phyloP scores from a whole-genome alignment of 2,113 vertebrate genomes.

The Carollia perspicillata region DNA sequence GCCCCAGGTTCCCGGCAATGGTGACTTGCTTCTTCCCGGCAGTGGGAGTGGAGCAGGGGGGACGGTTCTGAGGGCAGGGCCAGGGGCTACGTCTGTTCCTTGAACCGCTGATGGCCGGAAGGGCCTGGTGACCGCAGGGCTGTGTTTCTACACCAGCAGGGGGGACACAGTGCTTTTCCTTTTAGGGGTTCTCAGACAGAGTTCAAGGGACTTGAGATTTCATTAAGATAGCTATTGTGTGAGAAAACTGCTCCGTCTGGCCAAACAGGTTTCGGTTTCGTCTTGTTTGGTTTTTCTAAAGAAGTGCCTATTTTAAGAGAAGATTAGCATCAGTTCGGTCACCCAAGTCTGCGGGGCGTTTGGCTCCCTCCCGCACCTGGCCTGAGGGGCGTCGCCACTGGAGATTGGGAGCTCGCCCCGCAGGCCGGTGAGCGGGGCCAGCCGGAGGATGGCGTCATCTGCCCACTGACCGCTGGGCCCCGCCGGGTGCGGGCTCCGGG shows the following conservation, averaged over 20 bases:
- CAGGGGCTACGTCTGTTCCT: neutral
- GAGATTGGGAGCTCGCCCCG: no score
- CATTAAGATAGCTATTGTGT: slow-evolving; percentile 54
- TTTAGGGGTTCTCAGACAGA: slow-evolving; percentile 47
- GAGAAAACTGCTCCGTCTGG: slow-evolving; percentile 44
- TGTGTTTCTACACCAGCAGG: neutral
- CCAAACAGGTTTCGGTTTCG: neutral
- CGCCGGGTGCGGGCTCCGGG: neutral
- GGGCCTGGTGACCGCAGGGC: neutral
- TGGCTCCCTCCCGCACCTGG: neutral
- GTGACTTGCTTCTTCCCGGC: neutral
- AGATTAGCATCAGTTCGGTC: neutral
- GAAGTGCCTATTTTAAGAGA: neutral
- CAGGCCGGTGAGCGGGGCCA: neutral
- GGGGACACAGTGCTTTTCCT: slow-evolving; percentile 56
- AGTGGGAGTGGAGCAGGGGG: neutral
- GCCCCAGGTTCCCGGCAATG: fast-evolving
- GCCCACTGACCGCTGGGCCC: neutral
- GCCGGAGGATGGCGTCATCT: neutral
- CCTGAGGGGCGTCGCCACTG: neutral
- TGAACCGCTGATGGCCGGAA: neutral
- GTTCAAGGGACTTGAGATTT: slow-evolving; percentile 67
- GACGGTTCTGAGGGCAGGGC: fast-evolving
- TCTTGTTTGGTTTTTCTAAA: neutral
- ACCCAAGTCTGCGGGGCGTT: neutral